phyloP scores from a whole-genome alignment of 2,797 vertebrate species.

The Alectoris magna region DNA sequence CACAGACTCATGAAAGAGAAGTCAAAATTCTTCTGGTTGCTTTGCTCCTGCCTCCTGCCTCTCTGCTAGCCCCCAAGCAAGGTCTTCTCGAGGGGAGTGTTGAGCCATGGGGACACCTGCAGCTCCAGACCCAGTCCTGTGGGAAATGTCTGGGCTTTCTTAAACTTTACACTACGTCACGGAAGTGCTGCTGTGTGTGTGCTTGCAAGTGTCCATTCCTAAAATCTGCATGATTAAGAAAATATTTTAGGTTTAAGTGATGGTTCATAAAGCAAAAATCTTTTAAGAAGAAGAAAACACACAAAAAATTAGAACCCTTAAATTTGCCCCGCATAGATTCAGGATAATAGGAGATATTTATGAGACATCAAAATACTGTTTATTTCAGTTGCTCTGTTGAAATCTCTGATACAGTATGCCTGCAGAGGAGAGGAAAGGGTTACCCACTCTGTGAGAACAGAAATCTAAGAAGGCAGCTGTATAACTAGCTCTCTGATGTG shows the following conservation, averaged over 20 bases:
- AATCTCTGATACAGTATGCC: not conserved
- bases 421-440: conserved; percentile 53
- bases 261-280: not conserved
- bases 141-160: not conserved
- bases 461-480: conserved; percentile 40
- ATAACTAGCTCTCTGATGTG: conserved; percentile 34
- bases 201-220: not conserved
- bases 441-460: not conserved
- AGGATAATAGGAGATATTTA: not conserved
- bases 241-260: not conserved
- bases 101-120: not conserved
- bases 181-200: not conserved
- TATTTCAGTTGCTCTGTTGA: not conserved
- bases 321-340: not conserved
- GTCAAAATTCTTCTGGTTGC: not conserved
- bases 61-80: not conserved
- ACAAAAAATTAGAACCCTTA: not conserved
- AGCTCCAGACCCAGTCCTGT: not conserved
- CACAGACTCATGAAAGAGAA: not conserved
- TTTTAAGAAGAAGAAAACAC: not conserved
- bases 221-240: not conserved
- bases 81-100: not conserved
- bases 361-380: not conserved
- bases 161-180: not conserved
- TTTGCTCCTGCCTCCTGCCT: not conserved